Evolutionary conservation across 2,888 invertebrate genomes (phyloP), one percentile per base, ranked within the genome.

Genomic region (Malacosoma neustria): DNA sequence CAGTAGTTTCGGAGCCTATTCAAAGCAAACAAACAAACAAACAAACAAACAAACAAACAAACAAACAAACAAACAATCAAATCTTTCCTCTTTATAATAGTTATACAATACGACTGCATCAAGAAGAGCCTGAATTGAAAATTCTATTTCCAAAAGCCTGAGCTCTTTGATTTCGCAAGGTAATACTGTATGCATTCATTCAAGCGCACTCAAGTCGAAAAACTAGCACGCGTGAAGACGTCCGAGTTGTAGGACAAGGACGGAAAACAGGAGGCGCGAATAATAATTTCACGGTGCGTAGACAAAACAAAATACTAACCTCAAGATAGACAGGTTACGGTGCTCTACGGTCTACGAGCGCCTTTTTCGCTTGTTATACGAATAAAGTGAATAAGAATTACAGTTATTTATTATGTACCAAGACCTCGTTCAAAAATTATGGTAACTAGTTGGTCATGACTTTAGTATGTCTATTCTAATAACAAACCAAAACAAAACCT

Each of bases 191-290:
- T 70, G 66, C 68, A 61, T 61, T 58, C 61, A 57, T 57, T 61
- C 49, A 60, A 52, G 61, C 58, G 74, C 74, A 73, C 71, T 73
- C 70, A 54, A 70, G 72, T 70, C 45, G 67, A 70, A 71, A 73
- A 74, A 71, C 65, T 71, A 72, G 67, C 59, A 67, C 61, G 72
- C 74, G 71, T 72, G 67, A 75, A 72, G 70, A 64, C 60, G 54
- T 50, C 54, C 47, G 43, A 47, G 48, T 57, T 60, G 50, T 60
- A 59, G 63, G 61, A 60, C 68, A 70, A 73, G 71, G 67, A 64
- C 62, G 51, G 58, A 57, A 61, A 63, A 63, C 51, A 61, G 39
- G 29, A 70, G 68, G 75, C 69, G 77, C 61, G 65, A 77, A 65
- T 64, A 60, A 72, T 72, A 63, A 73, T 72, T 74, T 75, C 63